Conservation (phyloP, 1,140 invertebrate genomes). For the Ceratosolen fusciceps region DNA sequence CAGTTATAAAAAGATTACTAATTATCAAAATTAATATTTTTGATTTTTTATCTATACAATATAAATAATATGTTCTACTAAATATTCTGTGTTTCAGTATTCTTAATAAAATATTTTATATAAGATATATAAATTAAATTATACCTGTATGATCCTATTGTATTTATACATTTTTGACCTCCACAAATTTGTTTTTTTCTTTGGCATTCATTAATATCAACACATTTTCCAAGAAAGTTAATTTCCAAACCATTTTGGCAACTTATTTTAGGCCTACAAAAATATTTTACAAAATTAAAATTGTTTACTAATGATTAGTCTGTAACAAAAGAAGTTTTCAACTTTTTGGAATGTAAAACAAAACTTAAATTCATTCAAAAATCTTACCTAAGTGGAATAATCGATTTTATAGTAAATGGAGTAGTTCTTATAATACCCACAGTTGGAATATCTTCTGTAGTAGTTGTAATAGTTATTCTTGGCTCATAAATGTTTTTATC, state of each 20-base stretch:
- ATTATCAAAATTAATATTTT: too few relatives aligned
- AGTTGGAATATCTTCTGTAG: conserved; percentile 41
- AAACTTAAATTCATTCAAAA: conserved; percentile 7
- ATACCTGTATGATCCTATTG: conserved; percentile 71
- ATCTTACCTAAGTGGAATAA: conserved; percentile 1
- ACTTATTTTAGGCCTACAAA: conserved; percentile 9
- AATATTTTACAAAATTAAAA: background rate
- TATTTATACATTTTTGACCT: conserved; percentile 72
- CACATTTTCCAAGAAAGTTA: conserved; percentile 59
- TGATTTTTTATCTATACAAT: too few relatives aligned
- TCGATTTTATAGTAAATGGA: background rate
- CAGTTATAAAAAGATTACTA: too few relatives aligned
- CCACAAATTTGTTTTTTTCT: conserved; percentile 56
- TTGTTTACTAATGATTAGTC: background rate
- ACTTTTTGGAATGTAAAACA: background rate
- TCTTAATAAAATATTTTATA: too few relatives aligned
- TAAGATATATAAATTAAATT: background rate
- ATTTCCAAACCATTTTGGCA: conserved; percentile 62
- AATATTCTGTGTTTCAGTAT: too few relatives aligned
- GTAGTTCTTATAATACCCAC: conserved; percentile 27
- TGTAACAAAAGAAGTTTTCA: background rate
- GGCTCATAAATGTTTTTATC: background rate
- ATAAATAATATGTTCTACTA: too few relatives aligned
- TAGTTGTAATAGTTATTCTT: conserved; percentile 22
- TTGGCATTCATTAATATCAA: conserved; percentile 75